Evolutionary conservation across 2,888 invertebrate species (phyloP).

Genomic region (Temnothorax ravouxi): DNA sequence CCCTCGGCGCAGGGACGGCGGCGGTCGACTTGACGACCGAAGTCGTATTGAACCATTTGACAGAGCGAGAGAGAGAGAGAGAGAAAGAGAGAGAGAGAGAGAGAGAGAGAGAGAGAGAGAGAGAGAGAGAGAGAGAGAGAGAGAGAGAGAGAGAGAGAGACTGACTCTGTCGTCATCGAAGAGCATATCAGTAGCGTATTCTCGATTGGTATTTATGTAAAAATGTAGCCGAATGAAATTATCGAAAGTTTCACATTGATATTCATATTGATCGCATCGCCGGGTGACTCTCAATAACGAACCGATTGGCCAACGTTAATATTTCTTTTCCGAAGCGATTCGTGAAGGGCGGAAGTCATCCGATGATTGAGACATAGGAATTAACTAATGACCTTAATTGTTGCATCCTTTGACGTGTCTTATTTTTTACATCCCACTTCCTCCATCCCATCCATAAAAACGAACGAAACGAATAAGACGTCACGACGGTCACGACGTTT

Average conservation of each 20-base stretch:
- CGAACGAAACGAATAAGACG: neutral
- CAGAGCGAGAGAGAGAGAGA: conserved; percentile 30
- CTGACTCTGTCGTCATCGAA: conserved; percentile 63
- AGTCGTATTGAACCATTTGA: conserved; percentile 73
- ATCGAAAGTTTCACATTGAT: no score
- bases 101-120: neutral
- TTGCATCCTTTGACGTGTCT: neutral
- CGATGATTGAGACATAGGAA: neutral
- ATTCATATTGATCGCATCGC: neutral
- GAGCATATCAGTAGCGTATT: conserved; percentile 45
- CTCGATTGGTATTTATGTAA: conserved; percentile 14
- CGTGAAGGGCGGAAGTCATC: neutral
- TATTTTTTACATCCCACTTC: no score
- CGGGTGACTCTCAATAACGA: neutral
- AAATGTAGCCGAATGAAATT: neutral
- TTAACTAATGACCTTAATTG: neutral
- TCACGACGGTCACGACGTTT: neutral
- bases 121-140: neutral
- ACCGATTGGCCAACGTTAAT: neutral
- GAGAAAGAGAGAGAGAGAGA: neutral
- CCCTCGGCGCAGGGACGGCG: conserved; percentile 70
- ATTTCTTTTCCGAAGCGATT: neutral
- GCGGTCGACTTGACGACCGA: conserved; percentile 71
- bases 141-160: conserved; percentile 29
- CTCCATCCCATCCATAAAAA: neutral